A percentile compares a stretch with the other conserved stretches of the same genome.
Conservation (phyloP, 2,888 invertebrate species). For the Steromphala cineraria region DNA sequence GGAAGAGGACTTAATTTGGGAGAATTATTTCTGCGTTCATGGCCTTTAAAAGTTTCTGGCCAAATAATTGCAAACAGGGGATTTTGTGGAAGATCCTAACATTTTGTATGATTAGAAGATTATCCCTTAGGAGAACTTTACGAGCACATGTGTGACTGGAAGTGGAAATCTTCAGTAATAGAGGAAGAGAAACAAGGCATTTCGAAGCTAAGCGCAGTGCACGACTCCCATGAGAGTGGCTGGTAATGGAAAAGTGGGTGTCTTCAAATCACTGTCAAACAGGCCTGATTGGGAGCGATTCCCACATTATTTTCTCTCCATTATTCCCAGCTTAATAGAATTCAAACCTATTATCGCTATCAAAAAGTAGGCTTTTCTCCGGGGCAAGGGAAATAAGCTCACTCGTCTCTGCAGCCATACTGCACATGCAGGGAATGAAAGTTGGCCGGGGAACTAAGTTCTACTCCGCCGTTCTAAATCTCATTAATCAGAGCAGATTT, state of each 20-base stretch:
- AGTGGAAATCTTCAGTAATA: background rate
- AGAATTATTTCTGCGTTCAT: constrained; percentile 6
- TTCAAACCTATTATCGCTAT: constrained; percentile 30
- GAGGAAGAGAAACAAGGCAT: constrained; percentile 21
- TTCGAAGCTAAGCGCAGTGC: background rate
- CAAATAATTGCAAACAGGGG: constrained; percentile 9
- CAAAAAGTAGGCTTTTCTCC: constrained; percentile 18
- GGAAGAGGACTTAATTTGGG: background rate
- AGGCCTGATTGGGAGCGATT: constrained; percentile 27
- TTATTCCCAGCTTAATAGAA: constrained; percentile 29
- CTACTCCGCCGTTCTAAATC: constrained; percentile 6
- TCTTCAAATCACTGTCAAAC: constrained; percentile 34
- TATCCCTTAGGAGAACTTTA: constrained; percentile 2
- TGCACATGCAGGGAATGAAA: background rate
- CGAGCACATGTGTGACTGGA: constrained; percentile 18
- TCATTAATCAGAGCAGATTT: constrained; percentile 5
- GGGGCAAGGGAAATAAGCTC: background rate
- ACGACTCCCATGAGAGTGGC: constrained; percentile 26
- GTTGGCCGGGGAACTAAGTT: background rate
- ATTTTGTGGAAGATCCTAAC: background rate
- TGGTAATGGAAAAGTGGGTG: constrained; percentile 39
- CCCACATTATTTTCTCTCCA: constrained; percentile 31
- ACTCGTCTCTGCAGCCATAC: background rate
- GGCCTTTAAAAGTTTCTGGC: background rate
- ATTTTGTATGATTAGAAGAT: constrained; percentile 14